Percentiles rank a stretch among this genome's conserved stretches.
Evolutionary conservation across 2,797 vertebrate genomes (phyloP).

Genomic region (Acanthurus tractus): DNA sequence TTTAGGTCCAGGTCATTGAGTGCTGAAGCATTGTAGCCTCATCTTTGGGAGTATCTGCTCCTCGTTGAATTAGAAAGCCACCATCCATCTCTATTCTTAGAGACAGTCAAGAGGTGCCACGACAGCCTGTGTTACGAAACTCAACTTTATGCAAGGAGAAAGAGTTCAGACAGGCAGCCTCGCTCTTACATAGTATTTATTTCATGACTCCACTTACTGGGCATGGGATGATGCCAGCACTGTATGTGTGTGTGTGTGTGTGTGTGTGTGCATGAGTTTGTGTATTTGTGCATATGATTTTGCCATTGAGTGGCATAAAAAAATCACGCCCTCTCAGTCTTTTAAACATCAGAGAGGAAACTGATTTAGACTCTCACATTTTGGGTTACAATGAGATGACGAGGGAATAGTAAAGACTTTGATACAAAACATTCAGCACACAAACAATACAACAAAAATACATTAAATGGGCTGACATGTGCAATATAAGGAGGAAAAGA

Average conservation of each 20-base stretch:
- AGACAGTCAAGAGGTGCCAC: conserved; percentile 63
- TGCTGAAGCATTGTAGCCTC: neutral
- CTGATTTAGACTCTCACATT: neutral
- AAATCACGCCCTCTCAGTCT: conserved; percentile 19
- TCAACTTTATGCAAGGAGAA: conserved; percentile 52
- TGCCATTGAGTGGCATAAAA: conserved; percentile 41
- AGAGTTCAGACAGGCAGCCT: conserved; percentile 51
- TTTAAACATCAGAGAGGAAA: conserved; percentile 25
- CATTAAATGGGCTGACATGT: neutral
- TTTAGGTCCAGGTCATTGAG: neutral
- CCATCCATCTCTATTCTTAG: conserved; percentile 52
- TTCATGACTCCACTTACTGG: conserved; percentile 76
- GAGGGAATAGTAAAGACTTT: neutral
- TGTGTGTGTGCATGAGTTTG: conserved; percentile 24
- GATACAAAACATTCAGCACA: neutral
- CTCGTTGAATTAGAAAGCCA: conserved; percentile 10
- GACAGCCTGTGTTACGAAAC: conserved; percentile 71
- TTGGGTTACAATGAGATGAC: neutral
- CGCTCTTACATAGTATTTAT: conserved; percentile 68
- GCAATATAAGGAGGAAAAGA: neutral
- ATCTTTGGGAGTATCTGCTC: conserved; percentile 2
- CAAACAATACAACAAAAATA: conserved; percentile 13
- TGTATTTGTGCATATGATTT: conserved; percentile 38
- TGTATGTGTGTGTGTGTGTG: conserved; percentile 26
- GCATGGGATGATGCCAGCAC: conserved; percentile 52